Conservation (phyloP, 2,888 invertebrate genomes). For the Amphipoea oculea region DNA sequence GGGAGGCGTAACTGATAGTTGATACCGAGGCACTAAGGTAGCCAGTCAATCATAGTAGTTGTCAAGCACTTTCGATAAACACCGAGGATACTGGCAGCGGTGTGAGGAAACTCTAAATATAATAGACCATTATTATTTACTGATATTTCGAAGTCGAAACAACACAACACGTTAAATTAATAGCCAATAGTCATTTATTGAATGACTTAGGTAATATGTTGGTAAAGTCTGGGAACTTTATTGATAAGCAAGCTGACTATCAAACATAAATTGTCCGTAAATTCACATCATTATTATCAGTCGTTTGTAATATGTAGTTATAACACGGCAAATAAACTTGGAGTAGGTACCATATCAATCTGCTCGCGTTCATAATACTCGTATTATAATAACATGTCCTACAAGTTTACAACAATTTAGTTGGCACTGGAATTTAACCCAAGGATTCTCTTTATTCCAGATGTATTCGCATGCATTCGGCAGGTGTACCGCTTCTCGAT, state of each 20-base stretch:
- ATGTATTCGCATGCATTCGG: constrained; percentile 33
- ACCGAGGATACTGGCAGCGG: constrained; percentile 39
- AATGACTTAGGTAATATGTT: not conserved
- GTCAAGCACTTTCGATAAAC: constrained; percentile 59
- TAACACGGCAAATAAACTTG: not conserved
- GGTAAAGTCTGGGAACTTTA: not conserved
- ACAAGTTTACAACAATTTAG: not conserved
- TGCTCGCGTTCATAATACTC: not conserved
- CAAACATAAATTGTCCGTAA: not conserved
- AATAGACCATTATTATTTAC: constrained; percentile 47
- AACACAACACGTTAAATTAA: not conserved
- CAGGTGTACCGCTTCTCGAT: constrained; percentile 36
- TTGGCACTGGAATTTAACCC: constrained; percentile 1
- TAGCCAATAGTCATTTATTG: not conserved
- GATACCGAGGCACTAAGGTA: constrained; percentile 57
- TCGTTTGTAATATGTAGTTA: not conserved
- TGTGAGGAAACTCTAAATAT: constrained; percentile 46
- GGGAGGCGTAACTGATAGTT: constrained; percentile 74
- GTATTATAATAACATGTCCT: not conserved
- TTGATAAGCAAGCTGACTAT: not conserved
- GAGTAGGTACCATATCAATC: not conserved
- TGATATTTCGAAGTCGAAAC: constrained; percentile 33
- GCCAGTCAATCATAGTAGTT: constrained; percentile 65
- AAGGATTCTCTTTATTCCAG: constrained; percentile 5
- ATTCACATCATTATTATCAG: not conserved